Percentiles rank a stretch among this genome's conserved stretches.
phyloP scores from a whole-genome alignment of 2,888 invertebrate genomes.

The Caenorhabditis zanzibari region DNA sequence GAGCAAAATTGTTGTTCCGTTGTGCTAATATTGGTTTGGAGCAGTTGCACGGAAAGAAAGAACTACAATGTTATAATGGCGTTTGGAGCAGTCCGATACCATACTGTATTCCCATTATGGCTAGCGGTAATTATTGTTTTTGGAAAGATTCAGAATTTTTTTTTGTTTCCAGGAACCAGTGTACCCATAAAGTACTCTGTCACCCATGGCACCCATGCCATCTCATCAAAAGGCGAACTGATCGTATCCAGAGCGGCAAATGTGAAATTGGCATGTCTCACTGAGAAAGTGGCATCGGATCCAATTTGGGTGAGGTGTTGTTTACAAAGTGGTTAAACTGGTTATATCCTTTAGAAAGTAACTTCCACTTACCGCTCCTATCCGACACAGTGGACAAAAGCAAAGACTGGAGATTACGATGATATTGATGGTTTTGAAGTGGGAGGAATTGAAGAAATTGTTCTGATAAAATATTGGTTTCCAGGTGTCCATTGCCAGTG shows the following conservation, averaged over 20 bases:
- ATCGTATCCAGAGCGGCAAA: constrained; percentile 80
- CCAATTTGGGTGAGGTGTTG: constrained; percentile 76
- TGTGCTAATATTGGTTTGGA: constrained; percentile 77
- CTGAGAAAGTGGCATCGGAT: constrained; percentile 68
- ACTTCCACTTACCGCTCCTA: constrained; percentile 82
- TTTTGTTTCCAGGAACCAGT: constrained; percentile 70
- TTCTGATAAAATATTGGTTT: not conserved
- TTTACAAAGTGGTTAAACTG: constrained; percentile 10
- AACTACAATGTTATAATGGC: constrained; percentile 66
- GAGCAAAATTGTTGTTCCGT: constrained; percentile 75
- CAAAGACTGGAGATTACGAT: constrained; percentile 67
- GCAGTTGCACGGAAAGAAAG: constrained; percentile 66
- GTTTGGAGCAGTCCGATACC: constrained; percentile 71
- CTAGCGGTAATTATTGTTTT: constrained; percentile 22
- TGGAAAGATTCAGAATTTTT: not conserved
- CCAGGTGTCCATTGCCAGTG: constrained; percentile 89
- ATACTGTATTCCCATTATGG: constrained; percentile 68
- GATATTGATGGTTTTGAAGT: constrained; percentile 77
- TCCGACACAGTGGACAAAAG: constrained; percentile 80
- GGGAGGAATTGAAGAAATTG: not conserved
- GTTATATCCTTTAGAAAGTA: constrained; percentile 75
- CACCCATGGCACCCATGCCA: constrained; percentile 76
- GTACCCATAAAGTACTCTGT: constrained; percentile 81
- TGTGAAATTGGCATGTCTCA: constrained; percentile 79
- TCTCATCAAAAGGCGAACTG: constrained; percentile 78